These are phyloP conservation scores for Karalla daura DNA, from an alignment of 2,797 vertebrate genomes.

Conservation along the genomic window DNA sequence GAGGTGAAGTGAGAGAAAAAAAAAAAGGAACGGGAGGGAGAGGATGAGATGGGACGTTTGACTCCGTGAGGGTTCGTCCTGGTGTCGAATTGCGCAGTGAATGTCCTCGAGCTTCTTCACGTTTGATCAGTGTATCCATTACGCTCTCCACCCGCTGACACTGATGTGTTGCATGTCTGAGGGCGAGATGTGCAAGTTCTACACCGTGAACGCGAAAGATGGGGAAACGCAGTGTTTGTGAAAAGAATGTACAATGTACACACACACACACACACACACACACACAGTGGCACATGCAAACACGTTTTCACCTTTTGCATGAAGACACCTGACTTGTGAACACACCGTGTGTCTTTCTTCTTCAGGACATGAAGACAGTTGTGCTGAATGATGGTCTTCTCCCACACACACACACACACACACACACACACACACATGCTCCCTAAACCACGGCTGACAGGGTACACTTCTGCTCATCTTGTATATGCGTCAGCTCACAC, in stretches of 20 bases:
- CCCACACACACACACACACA: background rate
- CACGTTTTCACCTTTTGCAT: background rate
- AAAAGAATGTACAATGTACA: background rate
- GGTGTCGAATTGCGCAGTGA: slow-evolving; percentile 42
- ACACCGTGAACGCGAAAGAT: slow-evolving; percentile 2
- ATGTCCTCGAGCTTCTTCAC: slow-evolving; percentile 47
- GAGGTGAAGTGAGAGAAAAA: slow-evolving; percentile 53
- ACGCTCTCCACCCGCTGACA: background rate
- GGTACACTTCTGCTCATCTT: slow-evolving; percentile 3
- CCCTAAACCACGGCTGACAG: background rate
- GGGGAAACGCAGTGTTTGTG: slow-evolving; percentile 1
- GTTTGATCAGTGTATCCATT: slow-evolving; percentile 55
- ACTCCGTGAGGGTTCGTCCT: slow-evolving; percentile 30
- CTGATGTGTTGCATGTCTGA: slow-evolving; percentile 16
- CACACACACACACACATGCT: background rate
- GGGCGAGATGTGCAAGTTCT: slow-evolving; percentile 5
- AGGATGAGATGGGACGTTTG: slow-evolving; percentile 15
- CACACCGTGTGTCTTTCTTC: background rate
- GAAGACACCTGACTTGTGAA: slow-evolving; percentile 9
- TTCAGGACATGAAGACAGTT: background rate
- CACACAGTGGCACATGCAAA: slow-evolving; percentile 3
- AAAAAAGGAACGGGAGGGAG: slow-evolving; percentile 9
- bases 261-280: slow-evolving; percentile 6
- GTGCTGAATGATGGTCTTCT: background rate
- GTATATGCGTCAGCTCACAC: background rate